Evolutionary conservation across 2,888 invertebrate species (phyloP), one percentile per base, ranked within the genome.

Genomic region (Synanthedon formicaeformis): DNA sequence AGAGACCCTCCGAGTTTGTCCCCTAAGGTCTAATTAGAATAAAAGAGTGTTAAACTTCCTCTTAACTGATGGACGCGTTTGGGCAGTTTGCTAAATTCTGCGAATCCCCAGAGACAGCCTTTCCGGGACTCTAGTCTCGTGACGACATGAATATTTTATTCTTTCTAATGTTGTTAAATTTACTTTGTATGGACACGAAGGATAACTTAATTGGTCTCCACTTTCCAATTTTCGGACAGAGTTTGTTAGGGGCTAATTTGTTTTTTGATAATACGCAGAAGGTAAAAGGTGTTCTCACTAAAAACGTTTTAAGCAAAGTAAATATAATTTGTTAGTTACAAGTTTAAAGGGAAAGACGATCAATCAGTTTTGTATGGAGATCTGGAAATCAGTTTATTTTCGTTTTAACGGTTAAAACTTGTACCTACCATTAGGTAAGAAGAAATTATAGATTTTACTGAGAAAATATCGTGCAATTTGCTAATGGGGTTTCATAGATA

Each of bases 11-110:
- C 59, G 71, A 78, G 75, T 77, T 75, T 65, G 56, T 56, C 59
- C 81, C 70, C 75, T 54, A 55, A 65, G 71, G 79, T 63, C 71
- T 81, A 82, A 83, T 84, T 82, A 81, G 75, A 78, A 78, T 81
- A 79, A 80, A 83, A 81, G 77, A 79, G 80, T 80, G 80, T 78
- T 78, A 79, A 81, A 81, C 73, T 81, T 78, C 61, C 62, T 56
- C 63, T 61, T 69, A 72, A 78, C 72, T 74, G 75, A 74, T 69
- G 71, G 71, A 66, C 71, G 67, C 64, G 64, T 73, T 76, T 69
- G 69, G 70, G 63, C 60, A 67, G 52, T 69, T 63, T 59, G 65
- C 60, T 60, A 66, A 60, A 63, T 60, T 60, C 52, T 34, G 34
- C 34, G 34, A n/a, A 41, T 23, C 67, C 60, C 63, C 12, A 2